Base-by-base conservation (phyloP, 2,113 vertebrate genomes). In the Pogona vitticeps region DNA sequence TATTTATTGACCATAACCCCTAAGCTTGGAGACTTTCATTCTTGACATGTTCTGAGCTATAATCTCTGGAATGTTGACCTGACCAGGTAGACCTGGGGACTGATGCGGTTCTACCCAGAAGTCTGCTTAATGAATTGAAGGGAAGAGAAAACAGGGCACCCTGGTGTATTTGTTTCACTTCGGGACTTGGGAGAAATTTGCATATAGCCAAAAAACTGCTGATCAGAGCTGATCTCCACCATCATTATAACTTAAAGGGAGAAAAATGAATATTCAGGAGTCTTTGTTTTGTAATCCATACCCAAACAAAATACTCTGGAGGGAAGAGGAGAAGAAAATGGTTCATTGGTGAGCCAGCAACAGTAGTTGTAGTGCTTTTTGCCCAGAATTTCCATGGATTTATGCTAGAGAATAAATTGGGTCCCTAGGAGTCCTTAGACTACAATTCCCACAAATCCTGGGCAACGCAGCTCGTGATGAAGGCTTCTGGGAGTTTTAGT, bases 171-270 rank as follows among this genome's bases (percentile, higher is more conserved):
- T 84, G 0, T 42, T 87, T 80, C 59, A 86, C 93, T 88, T 90
- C 72, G 94, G 87, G 89, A 92, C 75, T 85, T 31, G 6, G n/a
- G 40, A 58, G 3, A 0, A 38, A 93, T 93, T 94, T 91, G 89
- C 80, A 90, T 85, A 89, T 86, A 78, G 85, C 88, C 89, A 92
- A 77, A n/a, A 93, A 96, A 93, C 86, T 92, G 89, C 90, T 92
- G 90, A 90, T 91, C 88, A 76, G 82, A 91, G 80, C 90, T 91
- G 81, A 91, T 92, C 92, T 92, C 89, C 85, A 36, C 76, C 82
- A 89, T 95, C 88, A 80, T 88, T 92, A 88, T 92, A 90, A 91
- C 93, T 92, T 86, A 85, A 85, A 93, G 88, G 91, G 46, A 10
- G 82, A 87, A 85, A 84, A 86, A 92, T 91, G 93, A 86, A 83